Percentiles rank a stretch among this genome's conserved stretches.
These are phyloP conservation scores for Dryobotodes eremita DNA, from an alignment of 2,888 invertebrate genomes.

Conservation along the genomic window DNA sequence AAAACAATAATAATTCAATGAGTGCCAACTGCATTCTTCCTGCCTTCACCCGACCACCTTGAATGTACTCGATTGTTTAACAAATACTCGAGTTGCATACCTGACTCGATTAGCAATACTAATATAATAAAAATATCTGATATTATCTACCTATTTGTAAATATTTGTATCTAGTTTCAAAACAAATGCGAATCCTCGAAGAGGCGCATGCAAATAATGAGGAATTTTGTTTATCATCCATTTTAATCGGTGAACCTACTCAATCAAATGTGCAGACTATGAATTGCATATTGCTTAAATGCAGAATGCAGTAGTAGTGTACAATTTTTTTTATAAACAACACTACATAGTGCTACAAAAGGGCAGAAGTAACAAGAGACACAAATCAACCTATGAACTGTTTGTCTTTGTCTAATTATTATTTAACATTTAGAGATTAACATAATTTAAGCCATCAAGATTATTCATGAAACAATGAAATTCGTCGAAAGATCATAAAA, in stretches of 20 bases:
- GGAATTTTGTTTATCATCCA: constrained; percentile 12
- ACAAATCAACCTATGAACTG: too few relatives aligned
- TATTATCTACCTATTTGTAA: constrained; percentile 47
- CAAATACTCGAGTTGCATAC: constrained; percentile 72
- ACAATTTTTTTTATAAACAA: constrained; percentile 26
- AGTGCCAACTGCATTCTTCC: constrained; percentile 83
- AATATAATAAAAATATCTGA: constrained; percentile 56
- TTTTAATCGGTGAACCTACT: neutral
- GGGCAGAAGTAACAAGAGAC: constrained; percentile 2
- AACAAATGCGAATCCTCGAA: constrained; percentile 45
- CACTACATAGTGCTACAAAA: neutral
- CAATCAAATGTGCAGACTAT: neutral
- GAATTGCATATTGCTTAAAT: neutral
- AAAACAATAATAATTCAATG: constrained; percentile 70
- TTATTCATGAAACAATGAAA: neutral
- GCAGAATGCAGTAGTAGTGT: neutral
- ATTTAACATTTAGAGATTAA: neutral
- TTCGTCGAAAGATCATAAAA: neutral
- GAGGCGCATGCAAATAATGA: neutral
- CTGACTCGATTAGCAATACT: constrained; percentile 70
- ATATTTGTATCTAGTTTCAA: constrained; percentile 25
- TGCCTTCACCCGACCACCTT: constrained; percentile 83
- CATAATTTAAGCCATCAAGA: neutral
- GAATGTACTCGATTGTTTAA: constrained; percentile 77
- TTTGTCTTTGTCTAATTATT: neutral